phyloP scores from a whole-genome alignment of 2,797 vertebrate species.

The Poeciliopsis infans region DNA sequence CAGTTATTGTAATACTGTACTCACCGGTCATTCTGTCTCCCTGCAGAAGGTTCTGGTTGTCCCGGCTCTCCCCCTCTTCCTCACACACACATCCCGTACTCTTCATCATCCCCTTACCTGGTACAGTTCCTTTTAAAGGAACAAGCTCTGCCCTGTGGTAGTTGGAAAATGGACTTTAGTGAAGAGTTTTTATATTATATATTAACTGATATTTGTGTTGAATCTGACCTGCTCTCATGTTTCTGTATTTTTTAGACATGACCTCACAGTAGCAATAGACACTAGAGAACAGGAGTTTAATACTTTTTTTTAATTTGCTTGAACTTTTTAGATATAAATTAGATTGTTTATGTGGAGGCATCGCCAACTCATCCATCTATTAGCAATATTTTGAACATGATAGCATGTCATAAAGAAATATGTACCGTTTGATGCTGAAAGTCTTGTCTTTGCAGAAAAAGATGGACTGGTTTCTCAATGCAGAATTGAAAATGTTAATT shows the following conservation, averaged over 20 bases:
- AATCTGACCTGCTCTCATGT: conserved; percentile 48
- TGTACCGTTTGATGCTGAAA: conserved; percentile 46
- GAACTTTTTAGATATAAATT: conserved; percentile 24
- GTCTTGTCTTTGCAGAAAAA: conserved; percentile 42
- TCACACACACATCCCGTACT: too few species aligned
- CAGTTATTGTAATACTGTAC: not conserved
- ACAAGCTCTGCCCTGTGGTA: conserved; percentile 43
- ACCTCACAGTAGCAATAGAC: conserved; percentile 72
- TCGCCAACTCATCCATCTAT: conserved; percentile 39
- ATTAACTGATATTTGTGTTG: conserved; percentile 37
- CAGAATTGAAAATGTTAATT: conserved; percentile 36
- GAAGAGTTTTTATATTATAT: conserved; percentile 35
- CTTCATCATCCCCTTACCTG: not conserved
- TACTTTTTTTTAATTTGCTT: conserved; percentile 45
- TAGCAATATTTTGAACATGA: conserved; percentile 70
- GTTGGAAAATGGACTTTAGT: conserved; percentile 47
- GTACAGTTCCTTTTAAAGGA: conserved; percentile 17
- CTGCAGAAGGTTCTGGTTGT: not conserved
- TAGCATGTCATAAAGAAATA: conserved; percentile 52
- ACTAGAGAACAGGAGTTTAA: conserved; percentile 34
- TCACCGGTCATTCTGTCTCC: not conserved
- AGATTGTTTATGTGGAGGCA: conserved; percentile 29
- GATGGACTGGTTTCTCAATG: conserved; percentile 24
- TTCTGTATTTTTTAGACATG: conserved; percentile 43
- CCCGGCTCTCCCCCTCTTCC: not conserved